Percentiles rank a stretch among this genome's conserved stretches.
Evolutionary conservation across 92 coral and sea anemone species (phyloP).

Genomic region (Palythoa caribaeorum): DNA sequence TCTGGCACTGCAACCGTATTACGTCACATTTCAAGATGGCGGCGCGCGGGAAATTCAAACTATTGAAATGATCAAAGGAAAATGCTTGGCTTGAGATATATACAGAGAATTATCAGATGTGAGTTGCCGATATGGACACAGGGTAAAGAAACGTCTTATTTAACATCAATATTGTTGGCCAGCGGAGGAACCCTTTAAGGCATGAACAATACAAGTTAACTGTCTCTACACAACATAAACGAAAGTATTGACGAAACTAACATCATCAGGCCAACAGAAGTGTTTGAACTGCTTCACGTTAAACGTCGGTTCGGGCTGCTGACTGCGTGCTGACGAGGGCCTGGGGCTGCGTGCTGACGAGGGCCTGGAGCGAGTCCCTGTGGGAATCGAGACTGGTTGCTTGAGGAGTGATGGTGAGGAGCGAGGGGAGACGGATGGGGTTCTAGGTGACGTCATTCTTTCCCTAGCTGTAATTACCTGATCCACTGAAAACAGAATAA

Average conservation of each 20-base stretch:
- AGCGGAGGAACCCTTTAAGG: neutral
- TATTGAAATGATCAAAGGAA: no score
- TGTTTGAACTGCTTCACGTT: slow-evolving; percentile 90
- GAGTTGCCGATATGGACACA: no score
- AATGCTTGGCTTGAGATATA: no score
- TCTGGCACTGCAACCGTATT: no score
- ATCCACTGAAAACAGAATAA: neutral
- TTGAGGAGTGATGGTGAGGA: slow-evolving; percentile 63
- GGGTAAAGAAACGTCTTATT: no score
- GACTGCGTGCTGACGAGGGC: slow-evolving; percentile 86
- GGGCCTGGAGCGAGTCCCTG: slow-evolving; percentile 71
- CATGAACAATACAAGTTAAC: neutral
- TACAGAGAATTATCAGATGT: no score
- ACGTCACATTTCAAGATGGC: no score
- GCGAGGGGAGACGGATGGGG: slow-evolving; percentile 48
- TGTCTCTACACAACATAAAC: neutral
- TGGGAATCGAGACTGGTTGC: slow-evolving; percentile 82
- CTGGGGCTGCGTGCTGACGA: slow-evolving; percentile 53
- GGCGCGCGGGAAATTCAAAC: no score
- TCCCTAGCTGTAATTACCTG: neutral
- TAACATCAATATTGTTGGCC: no score
- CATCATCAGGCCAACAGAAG: slow-evolving; percentile 96
- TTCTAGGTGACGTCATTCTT: slow-evolving; percentile 66
- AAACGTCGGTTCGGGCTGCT: slow-evolving; percentile 51
- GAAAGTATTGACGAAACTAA: slow-evolving; percentile 27